Conservation (phyloP, 2,888 invertebrate species). For the Stegana nigrithorax region DNA sequence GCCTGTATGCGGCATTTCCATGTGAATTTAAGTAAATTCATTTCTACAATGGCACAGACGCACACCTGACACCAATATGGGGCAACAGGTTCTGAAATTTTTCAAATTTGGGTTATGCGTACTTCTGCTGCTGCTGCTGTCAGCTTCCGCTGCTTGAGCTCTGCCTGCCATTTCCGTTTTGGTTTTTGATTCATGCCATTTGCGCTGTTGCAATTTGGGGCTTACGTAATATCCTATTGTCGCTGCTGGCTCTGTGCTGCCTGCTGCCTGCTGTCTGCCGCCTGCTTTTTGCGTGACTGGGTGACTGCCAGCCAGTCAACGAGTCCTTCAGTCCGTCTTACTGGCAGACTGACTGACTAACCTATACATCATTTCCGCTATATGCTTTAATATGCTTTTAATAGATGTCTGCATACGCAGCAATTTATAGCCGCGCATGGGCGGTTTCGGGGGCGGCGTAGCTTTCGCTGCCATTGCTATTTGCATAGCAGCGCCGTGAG, state of each 20-base stretch:
- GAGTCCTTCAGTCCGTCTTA: not conserved
- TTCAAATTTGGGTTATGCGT: constrained; percentile 15
- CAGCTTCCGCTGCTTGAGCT: not conserved
- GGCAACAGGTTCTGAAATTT: constrained; percentile 54
- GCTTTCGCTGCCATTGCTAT: not conserved
- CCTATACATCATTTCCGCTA: constrained; percentile 55
- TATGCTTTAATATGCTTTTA: constrained; percentile 55
- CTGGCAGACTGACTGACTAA: not conserved
- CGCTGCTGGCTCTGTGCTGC: too few species aligned
- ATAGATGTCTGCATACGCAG: constrained; percentile 55
- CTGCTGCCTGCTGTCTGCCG: constrained; percentile 3
- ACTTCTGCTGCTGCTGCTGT: not conserved
- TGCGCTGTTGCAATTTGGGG: constrained; percentile 2
- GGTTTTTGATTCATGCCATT: not conserved
- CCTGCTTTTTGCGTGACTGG: too few species aligned
- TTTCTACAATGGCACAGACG: not conserved
- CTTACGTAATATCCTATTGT: constrained; percentile 15
- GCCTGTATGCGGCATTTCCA: too few species aligned
- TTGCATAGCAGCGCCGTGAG: not conserved
- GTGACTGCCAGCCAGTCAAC: not conserved
- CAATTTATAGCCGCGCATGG: constrained; percentile 46
- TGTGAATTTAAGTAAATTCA: constrained; percentile 2
- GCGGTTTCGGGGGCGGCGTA: constrained; percentile 18
- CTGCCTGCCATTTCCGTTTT: constrained; percentile 31
- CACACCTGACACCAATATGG: constrained; percentile 30